A percentile compares a stretch with the other conserved stretches of the same genome.
Evolutionary conservation across 2,888 invertebrate genomes (phyloP).

Genomic region (Dermolepida albohirtum): DNA sequence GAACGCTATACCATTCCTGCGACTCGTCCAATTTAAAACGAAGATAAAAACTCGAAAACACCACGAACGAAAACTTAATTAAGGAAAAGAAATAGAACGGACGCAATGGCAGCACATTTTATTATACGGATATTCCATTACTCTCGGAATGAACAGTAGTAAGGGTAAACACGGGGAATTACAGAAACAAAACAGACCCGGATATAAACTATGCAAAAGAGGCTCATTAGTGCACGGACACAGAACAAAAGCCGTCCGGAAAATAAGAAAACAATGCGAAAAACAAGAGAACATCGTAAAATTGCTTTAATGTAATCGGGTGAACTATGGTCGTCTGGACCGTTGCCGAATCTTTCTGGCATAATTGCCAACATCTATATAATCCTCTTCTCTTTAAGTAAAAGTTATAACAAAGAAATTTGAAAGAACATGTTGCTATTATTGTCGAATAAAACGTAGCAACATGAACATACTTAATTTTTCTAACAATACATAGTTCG

Average conservation of each 20-base stretch:
- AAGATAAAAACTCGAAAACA: constrained; percentile 30
- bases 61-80: constrained; percentile 37
- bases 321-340: constrained; percentile 28
- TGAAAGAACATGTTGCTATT: too few species aligned
- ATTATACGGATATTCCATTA: constrained; percentile 38
- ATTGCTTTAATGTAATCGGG: constrained; percentile 37
- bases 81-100: constrained; percentile 39
- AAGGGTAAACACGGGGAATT: constrained; percentile 29
- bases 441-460: too few species aligned
- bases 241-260: constrained; percentile 28
- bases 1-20: not conserved
- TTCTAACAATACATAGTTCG: too few species aligned
- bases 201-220: constrained; percentile 40
- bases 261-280: constrained; percentile 38
- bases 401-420: too few species aligned
- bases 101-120: constrained; percentile 20
- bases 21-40: constrained; percentile 37
- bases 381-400: not conserved
- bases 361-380: constrained; percentile 27
- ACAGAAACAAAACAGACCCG: constrained; percentile 36
- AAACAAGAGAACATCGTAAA: constrained; percentile 38
- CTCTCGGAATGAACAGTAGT: constrained; percentile 24
- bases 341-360: constrained; percentile 27
- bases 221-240: constrained; percentile 37
- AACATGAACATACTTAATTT: too few species aligned